Conservation (phyloP, 2,113 vertebrate species). For the Cygnus buccinator region DNA sequence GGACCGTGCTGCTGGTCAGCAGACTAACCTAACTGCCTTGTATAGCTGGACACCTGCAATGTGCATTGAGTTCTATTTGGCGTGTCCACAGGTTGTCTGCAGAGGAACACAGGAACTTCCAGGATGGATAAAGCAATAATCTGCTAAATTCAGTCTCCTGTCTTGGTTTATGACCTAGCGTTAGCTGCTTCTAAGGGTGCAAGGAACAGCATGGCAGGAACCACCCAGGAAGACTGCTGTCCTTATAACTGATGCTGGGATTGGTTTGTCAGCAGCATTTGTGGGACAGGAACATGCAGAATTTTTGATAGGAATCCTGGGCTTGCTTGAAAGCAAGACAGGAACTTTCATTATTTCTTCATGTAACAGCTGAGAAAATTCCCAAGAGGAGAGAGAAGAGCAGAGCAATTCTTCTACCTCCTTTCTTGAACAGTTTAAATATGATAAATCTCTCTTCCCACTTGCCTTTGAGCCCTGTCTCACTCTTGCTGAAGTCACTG, state of each 20-base stretch:
- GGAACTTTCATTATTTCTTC: neutral
- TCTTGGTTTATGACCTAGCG: accelerated
- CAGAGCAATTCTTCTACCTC: neutral
- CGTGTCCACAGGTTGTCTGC: accelerated
- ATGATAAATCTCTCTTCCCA: neutral
- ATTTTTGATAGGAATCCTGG: neutral
- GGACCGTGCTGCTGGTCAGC: accelerated
- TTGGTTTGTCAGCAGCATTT: neutral
- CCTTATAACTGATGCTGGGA: too few species aligned
- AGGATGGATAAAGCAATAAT: neutral
- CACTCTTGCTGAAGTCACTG: neutral
- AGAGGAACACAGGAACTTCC: neutral
- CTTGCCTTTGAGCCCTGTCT: neutral
- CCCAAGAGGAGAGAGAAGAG: neutral
- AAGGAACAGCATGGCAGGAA: too few species aligned
- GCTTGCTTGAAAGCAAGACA: neutral
- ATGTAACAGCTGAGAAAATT: neutral
- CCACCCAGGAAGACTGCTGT: neutral
- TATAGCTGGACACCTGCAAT: neutral
- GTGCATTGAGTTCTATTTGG: neutral
- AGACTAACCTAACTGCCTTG: accelerated
- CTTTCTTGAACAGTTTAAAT: neutral
- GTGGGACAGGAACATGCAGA: neutral
- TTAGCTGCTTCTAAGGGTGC: neutral
- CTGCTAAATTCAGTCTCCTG: too few species aligned